Conservation (phyloP, 2,888 invertebrate species). For the Chrysotoxum bicinctum region DNA sequence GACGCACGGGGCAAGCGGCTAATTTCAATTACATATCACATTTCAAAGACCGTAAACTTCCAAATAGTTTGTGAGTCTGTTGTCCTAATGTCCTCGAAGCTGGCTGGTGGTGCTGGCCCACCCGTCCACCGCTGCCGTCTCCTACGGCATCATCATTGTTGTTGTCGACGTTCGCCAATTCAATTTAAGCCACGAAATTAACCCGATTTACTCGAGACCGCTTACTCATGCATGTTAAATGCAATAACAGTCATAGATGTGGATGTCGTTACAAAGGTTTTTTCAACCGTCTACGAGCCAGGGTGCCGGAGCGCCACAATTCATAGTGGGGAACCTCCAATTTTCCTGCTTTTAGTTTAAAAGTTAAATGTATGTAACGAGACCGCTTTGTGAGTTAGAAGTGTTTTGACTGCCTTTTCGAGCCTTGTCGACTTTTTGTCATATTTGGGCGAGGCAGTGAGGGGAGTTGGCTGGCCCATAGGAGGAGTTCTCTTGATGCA, state of each 20-base stretch:
- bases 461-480: not conserved
- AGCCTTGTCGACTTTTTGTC: slow-evolving; percentile 65
- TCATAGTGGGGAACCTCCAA: slow-evolving; percentile 17
- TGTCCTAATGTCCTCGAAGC: slow-evolving; percentile 55
- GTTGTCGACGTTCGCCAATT: slow-evolving; percentile 14
- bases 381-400: slow-evolving; percentile 56
- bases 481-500: slow-evolving; percentile 31
- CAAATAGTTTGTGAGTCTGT: slow-evolving; percentile 21
- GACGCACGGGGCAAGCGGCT: not conserved
- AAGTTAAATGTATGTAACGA: slow-evolving; percentile 59
- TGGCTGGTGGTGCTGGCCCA: not conserved
- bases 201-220: slow-evolving; percentile 48
- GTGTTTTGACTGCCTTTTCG: slow-evolving; percentile 69
- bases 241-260: slow-evolving; percentile 60
- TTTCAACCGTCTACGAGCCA: slow-evolving; percentile 6
- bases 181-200: slow-evolving; percentile 60
- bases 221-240: slow-evolving; percentile 55
- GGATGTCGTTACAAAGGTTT: slow-evolving; percentile 46
- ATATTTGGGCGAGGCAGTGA: slow-evolving; percentile 71
- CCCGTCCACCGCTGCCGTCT: not conserved
- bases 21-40: slow-evolving; percentile 48
- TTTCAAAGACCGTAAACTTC: slow-evolving; percentile 64
- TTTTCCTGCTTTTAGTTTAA: slow-evolving; percentile 3
- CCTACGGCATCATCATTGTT: not conserved
- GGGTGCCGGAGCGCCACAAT: slow-evolving; percentile 32